Evolutionary conservation across 2,797 vertebrate genomes (phyloP).

Genomic region (Naso thynnoides): DNA sequence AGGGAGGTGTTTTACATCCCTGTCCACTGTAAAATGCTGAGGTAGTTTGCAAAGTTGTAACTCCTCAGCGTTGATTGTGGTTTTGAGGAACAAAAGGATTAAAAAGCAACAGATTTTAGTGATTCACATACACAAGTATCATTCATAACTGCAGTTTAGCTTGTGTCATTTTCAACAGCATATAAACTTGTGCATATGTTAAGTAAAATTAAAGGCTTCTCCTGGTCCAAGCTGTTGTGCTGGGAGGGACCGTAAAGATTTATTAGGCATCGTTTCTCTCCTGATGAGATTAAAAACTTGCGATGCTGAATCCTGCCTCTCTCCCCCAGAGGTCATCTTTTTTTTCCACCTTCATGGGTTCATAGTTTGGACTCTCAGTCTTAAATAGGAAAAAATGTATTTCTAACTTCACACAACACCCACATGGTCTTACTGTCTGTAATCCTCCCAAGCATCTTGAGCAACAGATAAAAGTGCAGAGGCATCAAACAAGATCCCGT

Average conservation of each 20-base stretch:
- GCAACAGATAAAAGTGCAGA: constrained; percentile 55
- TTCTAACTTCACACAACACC: constrained; percentile 54
- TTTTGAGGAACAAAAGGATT: constrained; percentile 34
- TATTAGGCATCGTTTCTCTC: constrained; percentile 71
- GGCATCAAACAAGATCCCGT: constrained; percentile 54
- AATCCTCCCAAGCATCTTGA: constrained; percentile 55
- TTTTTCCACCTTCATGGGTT: constrained; percentile 32
- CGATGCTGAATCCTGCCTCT: constrained; percentile 28
- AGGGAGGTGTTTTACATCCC: constrained; percentile 44
- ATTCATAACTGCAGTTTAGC: constrained; percentile 48
- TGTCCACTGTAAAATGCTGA: constrained; percentile 44
- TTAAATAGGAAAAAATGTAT: constrained; percentile 31
- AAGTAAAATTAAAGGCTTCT: constrained; percentile 56
- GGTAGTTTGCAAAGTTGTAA: constrained; percentile 17
- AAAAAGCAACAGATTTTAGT: constrained; percentile 32
- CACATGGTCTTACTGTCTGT: constrained; percentile 51
- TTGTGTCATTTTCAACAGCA: constrained; percentile 36
- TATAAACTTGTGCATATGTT: constrained; percentile 46
- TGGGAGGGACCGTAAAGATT: constrained; percentile 57
- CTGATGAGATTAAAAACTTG: constrained; percentile 65
- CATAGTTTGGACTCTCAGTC: constrained; percentile 18
- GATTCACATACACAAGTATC: constrained; percentile 40
- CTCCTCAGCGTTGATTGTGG: constrained; percentile 17
- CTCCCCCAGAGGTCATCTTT: constrained; percentile 19
- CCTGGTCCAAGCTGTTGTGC: constrained; percentile 54